Evolutionary conservation across 2,113 vertebrate genomes (phyloP).

Genomic region (Tragelaphus scriptus): DNA sequence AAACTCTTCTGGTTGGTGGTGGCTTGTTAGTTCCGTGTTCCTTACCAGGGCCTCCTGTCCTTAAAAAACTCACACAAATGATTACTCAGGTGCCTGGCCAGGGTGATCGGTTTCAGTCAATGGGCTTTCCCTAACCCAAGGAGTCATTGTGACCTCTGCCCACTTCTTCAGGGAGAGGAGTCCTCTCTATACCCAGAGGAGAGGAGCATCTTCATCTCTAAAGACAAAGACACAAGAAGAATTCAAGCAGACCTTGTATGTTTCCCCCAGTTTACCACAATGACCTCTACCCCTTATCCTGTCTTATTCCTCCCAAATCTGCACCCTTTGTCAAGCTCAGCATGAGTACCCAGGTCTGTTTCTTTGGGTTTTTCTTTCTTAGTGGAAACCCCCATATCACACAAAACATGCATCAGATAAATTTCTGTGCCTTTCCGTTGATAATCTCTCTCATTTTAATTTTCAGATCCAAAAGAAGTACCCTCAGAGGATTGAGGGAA

Average conservation of each 20-base stretch:
- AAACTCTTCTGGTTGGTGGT: background rate
- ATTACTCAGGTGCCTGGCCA: background rate
- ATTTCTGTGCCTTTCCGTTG: background rate
- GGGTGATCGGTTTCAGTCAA: background rate
- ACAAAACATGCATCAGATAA: background rate
- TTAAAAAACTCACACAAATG: background rate
- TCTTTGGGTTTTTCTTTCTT: background rate
- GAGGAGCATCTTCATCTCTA: background rate
- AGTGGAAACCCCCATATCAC: background rate
- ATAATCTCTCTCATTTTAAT: background rate
- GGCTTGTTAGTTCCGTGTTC: background rate
- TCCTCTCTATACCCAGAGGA: background rate
- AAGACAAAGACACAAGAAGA: background rate
- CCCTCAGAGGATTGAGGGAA: background rate
- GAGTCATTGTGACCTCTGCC: background rate
- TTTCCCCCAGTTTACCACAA: background rate
- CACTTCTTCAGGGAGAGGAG: background rate
- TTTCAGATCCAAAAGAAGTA: background rate
- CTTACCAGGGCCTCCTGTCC: background rate
- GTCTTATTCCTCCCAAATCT: fast-evolving
- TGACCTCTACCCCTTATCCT: too few species aligned
- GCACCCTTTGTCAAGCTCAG: background rate
- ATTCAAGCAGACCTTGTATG: too few species aligned
- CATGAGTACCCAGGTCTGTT: background rate
- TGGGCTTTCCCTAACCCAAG: background rate